A percentile compares a stretch with the other conserved stretches of the same genome.
phyloP scores from a whole-genome alignment of 2,888 invertebrate genomes.

The Cataglyphis livida region DNA sequence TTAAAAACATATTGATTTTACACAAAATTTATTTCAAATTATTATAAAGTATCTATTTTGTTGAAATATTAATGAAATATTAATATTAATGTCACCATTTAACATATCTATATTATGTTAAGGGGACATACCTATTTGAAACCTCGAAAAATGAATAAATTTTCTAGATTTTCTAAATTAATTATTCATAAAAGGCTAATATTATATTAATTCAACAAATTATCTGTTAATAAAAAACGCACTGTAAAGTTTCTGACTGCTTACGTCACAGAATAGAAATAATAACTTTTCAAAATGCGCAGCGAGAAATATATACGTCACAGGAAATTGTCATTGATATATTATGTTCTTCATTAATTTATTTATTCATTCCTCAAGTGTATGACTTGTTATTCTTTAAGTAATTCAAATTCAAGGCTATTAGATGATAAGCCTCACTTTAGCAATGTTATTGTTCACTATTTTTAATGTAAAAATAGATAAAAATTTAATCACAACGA shows the following conservation, averaged over 20 bases:
- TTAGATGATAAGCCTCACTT: background rate
- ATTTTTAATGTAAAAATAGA: background rate
- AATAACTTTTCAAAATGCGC: background rate
- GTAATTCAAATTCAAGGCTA: background rate
- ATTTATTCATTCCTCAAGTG: background rate
- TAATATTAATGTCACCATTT: too few relatives aligned
- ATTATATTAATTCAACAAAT: background rate
- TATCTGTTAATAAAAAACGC: background rate
- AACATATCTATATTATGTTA: too few relatives aligned
- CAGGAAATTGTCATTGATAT: background rate
- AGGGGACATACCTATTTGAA: too few relatives aligned
- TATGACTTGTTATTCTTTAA: background rate
- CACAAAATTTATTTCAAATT: too few relatives aligned
- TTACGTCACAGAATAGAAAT: background rate
- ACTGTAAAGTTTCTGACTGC: background rate
- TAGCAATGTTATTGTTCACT: background rate
- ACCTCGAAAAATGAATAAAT: too few relatives aligned
- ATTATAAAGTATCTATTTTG: too few relatives aligned
- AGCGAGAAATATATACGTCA: background rate
- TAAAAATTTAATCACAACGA: background rate
- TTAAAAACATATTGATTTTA: too few relatives aligned
- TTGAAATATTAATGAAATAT: too few relatives aligned
- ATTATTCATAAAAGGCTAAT: background rate
- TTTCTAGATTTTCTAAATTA: background rate
- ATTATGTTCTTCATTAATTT: background rate